Evolutionary conservation across 53 echinoderm and acorn worm genomes (phyloP).

Genomic region (Echinarachnius parma): DNA sequence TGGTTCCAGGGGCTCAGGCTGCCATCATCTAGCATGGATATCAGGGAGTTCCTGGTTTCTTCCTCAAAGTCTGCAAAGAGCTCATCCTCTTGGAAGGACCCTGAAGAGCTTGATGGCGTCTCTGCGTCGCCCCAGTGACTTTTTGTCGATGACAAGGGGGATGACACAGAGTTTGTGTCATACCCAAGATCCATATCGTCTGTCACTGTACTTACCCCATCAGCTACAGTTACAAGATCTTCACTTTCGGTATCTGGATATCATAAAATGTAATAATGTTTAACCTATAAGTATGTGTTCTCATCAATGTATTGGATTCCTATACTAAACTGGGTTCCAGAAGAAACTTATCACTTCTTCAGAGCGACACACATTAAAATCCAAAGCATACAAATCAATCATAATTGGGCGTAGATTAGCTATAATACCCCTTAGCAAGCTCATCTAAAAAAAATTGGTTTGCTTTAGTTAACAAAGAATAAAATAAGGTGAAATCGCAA

Average conservation of each 20-base stretch:
- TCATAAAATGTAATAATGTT: slow-evolving; percentile 46
- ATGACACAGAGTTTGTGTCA: slow-evolving; percentile 43
- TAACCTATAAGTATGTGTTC: slow-evolving; percentile 18
- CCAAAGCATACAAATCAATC: too few species aligned
- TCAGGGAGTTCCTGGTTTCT: slow-evolving; percentile 75
- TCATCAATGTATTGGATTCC: too few species aligned
- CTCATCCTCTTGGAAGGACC: slow-evolving; percentile 19
- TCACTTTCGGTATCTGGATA: slow-evolving; percentile 47
- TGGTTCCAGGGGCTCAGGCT: slow-evolving; percentile 40
- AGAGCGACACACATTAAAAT: too few species aligned
- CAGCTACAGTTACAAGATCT: slow-evolving; percentile 28
- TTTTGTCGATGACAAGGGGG: slow-evolving; percentile 42
- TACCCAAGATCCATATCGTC: slow-evolving; percentile 49
- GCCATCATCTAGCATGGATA: slow-evolving; percentile 67
- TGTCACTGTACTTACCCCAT: slow-evolving; percentile 30
- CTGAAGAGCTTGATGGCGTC: slow-evolving; percentile 24
- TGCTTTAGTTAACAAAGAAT: too few species aligned
- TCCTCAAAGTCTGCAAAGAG: slow-evolving; percentile 55
- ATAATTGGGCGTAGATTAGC: too few species aligned
- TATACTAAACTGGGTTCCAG: too few species aligned
- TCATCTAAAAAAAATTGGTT: too few species aligned
- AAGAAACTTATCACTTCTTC: too few species aligned
- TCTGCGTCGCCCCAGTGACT: slow-evolving; percentile 32
- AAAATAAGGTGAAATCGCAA: too few species aligned
- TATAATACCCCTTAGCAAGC: too few species aligned